phyloP scores from a whole-genome alignment of 2,797 vertebrate genomes.

The Schizopygopsis malacanthus region DNA sequence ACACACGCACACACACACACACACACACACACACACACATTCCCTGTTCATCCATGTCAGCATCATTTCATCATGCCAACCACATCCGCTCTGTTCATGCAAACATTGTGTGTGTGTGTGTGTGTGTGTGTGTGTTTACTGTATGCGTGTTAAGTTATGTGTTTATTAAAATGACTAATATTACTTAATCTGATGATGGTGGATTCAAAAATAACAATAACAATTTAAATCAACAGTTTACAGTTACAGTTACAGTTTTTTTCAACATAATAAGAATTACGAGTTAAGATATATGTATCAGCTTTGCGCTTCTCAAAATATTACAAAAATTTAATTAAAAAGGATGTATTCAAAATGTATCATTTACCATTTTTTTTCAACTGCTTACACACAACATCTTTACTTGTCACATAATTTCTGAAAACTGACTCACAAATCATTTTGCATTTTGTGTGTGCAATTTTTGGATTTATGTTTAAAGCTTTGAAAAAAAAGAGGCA shows the following conservation, averaged over 20 bases:
- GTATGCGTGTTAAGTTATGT: no score
- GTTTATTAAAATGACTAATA: neutral
- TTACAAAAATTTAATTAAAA: neutral
- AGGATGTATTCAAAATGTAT: neutral
- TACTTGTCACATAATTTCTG: no score
- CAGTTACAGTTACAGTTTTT: neutral
- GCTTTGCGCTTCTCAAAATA: neutral
- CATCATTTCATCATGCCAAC: constrained; percentile 53
- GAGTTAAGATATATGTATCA: neutral
- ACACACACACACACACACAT: neutral
- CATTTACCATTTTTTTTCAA: no score
- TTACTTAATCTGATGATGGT: neutral
- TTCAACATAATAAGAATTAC: neutral
- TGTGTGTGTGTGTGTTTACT: no score
- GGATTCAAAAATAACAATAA: neutral
- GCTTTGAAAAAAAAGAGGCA: no score
- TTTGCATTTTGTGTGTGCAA: no score
- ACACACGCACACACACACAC: constrained; percentile 19
- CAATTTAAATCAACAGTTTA: neutral
- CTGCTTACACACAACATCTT: no score
- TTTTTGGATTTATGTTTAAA: no score
- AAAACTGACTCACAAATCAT: no score
- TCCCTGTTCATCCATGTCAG: constrained; percentile 44
- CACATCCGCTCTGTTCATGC: constrained; percentile 1
- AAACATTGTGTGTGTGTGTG: neutral